Evolutionary conservation across 2,113 vertebrate species (phyloP), one percentile per base, ranked within the genome.

Genomic region (Perca schrenkii): DNA sequence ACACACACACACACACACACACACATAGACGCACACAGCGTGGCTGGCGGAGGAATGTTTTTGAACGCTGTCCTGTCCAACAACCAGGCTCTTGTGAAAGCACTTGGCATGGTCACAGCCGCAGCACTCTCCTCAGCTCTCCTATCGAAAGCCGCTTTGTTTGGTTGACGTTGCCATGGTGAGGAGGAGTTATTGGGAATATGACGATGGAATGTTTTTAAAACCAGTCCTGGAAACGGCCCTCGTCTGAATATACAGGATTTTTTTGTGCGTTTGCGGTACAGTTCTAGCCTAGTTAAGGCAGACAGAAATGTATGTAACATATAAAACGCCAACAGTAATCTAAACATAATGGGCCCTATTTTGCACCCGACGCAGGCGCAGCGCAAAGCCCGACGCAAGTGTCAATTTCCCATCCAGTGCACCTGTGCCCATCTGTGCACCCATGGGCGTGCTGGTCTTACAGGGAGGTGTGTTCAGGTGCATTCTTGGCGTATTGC

Each of bases 21-120:
- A 62, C 60, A 58, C 56, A 71, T 2, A 60, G 15, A 17, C 11
- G 2, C 40, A 43, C 40, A 63, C 83, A 80, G 56, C 15, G 25
- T 65, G 56, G 83, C 88, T 67, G 75, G 65, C 52, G 34, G 70
- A 86, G 90, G 92, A 93, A 93, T 94, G 91, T 68, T 61, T 89
- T 79, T 86, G 87, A 85, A 53, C 28, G 57, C 68, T 7, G 53
- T 75, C 79, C 79, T 16, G 40, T 91, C 78, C 87, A 92, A 92
- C 92, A 93, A 86, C 69, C 79, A 2, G 62, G 43, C 86, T 86
- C 91, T 92, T 91, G 91, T 93, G 87, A 88, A 86, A 90, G 79
- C 82, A 82, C 84, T 94, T 93, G 91, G 92, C 93, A 89, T 1
- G 16, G 65, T 70, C 34, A 53, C 56, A 60, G 80, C 65, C 22